These are phyloP conservation scores for Melitaea athalia DNA, from an alignment of 2,888 invertebrate species.

Conservation along the genomic window DNA sequence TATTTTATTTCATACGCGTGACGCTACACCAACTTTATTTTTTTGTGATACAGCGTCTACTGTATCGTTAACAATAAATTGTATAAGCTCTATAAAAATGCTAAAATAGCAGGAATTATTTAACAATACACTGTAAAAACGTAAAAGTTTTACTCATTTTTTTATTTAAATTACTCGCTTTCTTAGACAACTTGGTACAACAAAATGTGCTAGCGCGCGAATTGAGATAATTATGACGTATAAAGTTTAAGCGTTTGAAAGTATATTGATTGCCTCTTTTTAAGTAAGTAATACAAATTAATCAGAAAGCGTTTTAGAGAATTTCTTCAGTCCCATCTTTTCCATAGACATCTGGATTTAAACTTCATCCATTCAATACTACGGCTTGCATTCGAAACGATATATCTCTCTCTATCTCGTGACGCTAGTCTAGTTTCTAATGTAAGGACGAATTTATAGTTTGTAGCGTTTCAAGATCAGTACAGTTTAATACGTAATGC, in stretches of 20 bases:
- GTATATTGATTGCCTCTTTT: conserved; percentile 79
- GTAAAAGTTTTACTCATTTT: neutral
- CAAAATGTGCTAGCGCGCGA: conserved; percentile 50
- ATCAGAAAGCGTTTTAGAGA: conserved; percentile 68
- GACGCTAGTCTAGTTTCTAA: neutral
- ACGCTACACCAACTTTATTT: conserved; percentile 71
- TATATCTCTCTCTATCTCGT: neutral
- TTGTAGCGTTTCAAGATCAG: neutral
- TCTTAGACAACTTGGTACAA: neutral
- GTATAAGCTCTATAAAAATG: conserved; percentile 5
- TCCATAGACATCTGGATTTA: conserved; percentile 70
- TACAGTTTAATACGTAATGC: conserved; percentile 7
- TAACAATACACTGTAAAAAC: too few species aligned
- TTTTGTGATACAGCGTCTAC: conserved; percentile 48
- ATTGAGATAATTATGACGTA: too few species aligned
- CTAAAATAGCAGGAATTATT: too few species aligned
- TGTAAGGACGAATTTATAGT: conserved; percentile 13
- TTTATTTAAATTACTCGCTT: neutral
- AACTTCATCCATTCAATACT: conserved; percentile 53
- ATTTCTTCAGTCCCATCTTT: conserved; percentile 63
- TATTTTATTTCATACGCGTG: conserved; percentile 81
- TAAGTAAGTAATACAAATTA: conserved; percentile 80
- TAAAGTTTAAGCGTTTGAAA: conserved; percentile 58
- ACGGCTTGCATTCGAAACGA: conserved; percentile 10
- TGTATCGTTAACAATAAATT: conserved; percentile 9